phyloP scores from a whole-genome alignment of 2,888 invertebrate species.

The Stratiomys singularior region DNA sequence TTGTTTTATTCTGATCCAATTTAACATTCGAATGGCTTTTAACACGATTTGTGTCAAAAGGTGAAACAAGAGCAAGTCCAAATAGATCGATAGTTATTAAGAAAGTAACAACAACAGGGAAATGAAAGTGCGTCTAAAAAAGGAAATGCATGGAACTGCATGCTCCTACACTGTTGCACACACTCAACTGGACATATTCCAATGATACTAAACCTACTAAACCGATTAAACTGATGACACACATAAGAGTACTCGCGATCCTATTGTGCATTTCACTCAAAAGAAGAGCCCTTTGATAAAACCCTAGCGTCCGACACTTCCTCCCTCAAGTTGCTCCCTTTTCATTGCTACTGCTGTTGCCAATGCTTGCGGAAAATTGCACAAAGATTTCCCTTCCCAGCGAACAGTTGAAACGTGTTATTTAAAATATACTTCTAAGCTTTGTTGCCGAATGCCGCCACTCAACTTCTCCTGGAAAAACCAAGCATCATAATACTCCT shows the following conservation, averaged over 20 bases:
- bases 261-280: neutral
- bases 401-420: neutral
- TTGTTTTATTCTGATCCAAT: slow-evolving; percentile 40
- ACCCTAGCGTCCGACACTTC: neutral
- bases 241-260: neutral
- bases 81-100: neutral
- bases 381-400: neutral
- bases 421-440: neutral
- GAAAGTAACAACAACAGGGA: slow-evolving; percentile 20
- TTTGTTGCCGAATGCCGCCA: neutral
- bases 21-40: slow-evolving; percentile 25
- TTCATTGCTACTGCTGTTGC: neutral
- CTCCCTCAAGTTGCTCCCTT: neutral
- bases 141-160: neutral
- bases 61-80: slow-evolving; percentile 29
- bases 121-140: neutral
- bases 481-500: no score
- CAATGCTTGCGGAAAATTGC: neutral
- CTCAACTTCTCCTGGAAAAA: no score
- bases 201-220: neutral
- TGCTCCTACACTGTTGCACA: neutral
- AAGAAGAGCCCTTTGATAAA: neutral
- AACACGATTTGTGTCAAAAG: slow-evolving; percentile 27
- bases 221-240: slow-evolving; percentile 16
- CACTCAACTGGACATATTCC: neutral